These are phyloP conservation scores for Oscheius sp. DNA, from an alignment of 2,888 invertebrate genomes.

Conservation along the genomic window DNA sequence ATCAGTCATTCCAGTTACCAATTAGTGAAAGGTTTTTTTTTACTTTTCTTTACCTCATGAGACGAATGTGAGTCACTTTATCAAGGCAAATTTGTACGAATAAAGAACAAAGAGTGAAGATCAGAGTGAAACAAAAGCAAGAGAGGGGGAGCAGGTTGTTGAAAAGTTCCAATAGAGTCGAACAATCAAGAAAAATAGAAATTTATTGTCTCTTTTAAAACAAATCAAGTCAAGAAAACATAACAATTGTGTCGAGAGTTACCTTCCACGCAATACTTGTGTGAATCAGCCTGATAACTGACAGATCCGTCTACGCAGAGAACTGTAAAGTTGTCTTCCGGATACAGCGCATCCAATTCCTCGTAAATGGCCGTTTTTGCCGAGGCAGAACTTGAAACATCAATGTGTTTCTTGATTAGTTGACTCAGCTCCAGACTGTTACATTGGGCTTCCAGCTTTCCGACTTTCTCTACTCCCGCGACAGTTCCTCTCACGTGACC, in stretches of 20 bases:
- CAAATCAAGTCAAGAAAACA: slow-evolving; percentile 31
- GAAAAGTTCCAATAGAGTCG: no score
- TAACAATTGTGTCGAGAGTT: slow-evolving; percentile 36
- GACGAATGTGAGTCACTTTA: no score
- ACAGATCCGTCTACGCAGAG: slow-evolving; percentile 46
- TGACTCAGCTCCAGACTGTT: slow-evolving; percentile 36
- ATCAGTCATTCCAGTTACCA: no score
- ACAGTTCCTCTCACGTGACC: slow-evolving; percentile 34
- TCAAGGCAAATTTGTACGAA: no score
- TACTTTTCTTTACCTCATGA: no score
- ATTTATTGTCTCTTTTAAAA: neutral
- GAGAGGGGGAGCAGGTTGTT: no score
- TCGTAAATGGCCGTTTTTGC: slow-evolving; percentile 45
- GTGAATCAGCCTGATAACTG: slow-evolving; percentile 51
- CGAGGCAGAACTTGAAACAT: slow-evolving; percentile 16
- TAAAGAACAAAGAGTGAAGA: no score
- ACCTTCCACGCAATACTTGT: slow-evolving; percentile 38
- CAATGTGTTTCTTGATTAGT: slow-evolving; percentile 34
- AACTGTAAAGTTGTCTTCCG: slow-evolving; percentile 49
- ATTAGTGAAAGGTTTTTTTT: no score
- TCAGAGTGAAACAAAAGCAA: no score
- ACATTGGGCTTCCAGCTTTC: slow-evolving; percentile 30
- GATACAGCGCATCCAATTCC: slow-evolving; percentile 47
- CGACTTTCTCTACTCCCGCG: neutral
- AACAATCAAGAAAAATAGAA: no score